Base-by-base conservation (phyloP, 1,140 invertebrate species). In the Zaprionus ghesquierei region DNA sequence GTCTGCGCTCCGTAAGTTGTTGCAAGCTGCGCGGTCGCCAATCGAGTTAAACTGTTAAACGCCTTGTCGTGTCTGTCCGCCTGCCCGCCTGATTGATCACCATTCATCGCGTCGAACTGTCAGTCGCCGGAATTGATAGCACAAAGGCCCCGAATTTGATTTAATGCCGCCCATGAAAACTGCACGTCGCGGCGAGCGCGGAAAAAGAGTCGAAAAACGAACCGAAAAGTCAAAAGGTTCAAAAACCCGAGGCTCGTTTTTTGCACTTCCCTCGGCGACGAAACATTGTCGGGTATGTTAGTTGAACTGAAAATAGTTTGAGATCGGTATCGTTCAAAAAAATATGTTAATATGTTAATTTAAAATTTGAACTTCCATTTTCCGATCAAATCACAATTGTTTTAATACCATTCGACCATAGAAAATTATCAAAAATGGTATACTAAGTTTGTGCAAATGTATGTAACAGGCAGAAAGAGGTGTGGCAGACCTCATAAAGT, bases 131-230 rank as follows among this genome's bases (percentile, higher is more conserved):
- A 69, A 38, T 60, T 29, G 41, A 46, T 70, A 22, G 68, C 62
- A 64, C 66, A 69, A 72, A 61, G 62, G 10, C 60, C 29, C 58
- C 46, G 27, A 60, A 77, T 69, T 76, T 79, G 76, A 70, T 69
- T 77, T 58, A 68, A 74, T 75, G 81, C 77, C 66, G 77, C 81
- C 81, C 81, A 78, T 78, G 77, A 75, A 77, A 77, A 69, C 27
- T 23, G 23, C 58, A 49, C 69, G 13, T 44, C 38, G 33, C 22
- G 10, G 33, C 59, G n/a, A 61, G 44, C 41, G 38, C 61, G n/a
- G 35, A 41, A 41, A 41, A 41, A 5, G n/a, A 41, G 13, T 41
- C 35, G 44, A 38, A 66, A 53, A 29, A 27, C 73, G 31, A 3
- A 64, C 69, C 64, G 55, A 59, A 72, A 49, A 78, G 70, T 77